phyloP scores from a whole-genome alignment of 2,113 vertebrate genomes.

The Notechis scutatus region DNA sequence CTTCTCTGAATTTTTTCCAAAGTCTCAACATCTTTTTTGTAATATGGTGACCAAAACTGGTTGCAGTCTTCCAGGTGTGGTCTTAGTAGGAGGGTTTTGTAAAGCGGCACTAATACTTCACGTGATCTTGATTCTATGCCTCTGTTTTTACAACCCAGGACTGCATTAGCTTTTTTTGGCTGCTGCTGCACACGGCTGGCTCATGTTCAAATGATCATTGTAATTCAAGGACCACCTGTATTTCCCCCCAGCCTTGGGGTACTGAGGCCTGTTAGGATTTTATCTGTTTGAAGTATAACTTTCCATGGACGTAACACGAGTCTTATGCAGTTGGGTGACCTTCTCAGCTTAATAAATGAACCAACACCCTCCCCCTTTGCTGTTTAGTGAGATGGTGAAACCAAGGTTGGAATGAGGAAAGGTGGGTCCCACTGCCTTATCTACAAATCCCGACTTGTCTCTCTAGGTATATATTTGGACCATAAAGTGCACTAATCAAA shows the following conservation, averaged over 20 bases:
- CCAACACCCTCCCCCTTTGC: background rate
- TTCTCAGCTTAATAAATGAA: background rate
- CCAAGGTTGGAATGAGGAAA: background rate
- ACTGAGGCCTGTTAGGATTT: background rate
- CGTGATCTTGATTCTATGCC: too few species aligned
- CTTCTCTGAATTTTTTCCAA: too few species aligned
- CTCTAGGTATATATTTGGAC: background rate
- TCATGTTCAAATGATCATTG: too few species aligned
- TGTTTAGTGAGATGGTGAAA: background rate
- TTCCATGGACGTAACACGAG: background rate
- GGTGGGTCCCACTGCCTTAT: background rate
- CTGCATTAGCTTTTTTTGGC: too few species aligned
- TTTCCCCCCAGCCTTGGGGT: background rate
- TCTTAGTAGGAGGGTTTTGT: too few species aligned
- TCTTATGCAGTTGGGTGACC: background rate
- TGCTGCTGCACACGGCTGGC: too few species aligned
- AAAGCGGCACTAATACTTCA: too few species aligned
- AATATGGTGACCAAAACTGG: too few species aligned
- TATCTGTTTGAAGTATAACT: background rate
- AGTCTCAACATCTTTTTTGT: too few species aligned
- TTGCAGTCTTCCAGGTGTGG: too few species aligned
- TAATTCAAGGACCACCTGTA: background rate
- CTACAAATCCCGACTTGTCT: background rate
- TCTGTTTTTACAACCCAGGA: too few species aligned
- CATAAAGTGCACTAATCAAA: background rate